These are phyloP conservation scores for Ochotona princeps DNA, from an alignment of 2,113 vertebrate species.

Conservation along the genomic window DNA sequence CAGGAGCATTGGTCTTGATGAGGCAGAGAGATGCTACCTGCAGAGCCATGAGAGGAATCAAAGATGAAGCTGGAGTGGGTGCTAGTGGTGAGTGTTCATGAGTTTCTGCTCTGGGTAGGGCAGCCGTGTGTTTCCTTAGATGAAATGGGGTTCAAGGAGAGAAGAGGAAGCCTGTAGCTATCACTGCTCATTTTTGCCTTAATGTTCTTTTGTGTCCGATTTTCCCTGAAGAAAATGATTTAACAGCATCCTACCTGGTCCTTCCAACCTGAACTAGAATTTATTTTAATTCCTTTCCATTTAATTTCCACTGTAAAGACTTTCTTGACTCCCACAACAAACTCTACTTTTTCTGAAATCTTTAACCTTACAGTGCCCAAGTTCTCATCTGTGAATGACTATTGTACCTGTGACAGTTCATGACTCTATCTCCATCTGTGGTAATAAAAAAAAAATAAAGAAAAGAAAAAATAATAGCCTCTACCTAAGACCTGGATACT, in stretches of 20 bases:
- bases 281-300: neutral
- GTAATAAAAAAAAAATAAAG: neutral
- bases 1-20: neutral
- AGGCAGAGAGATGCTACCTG: neutral
- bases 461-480: neutral
- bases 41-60: rapidly evolving
- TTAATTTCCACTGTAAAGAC: neutral
- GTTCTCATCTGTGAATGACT: rapidly evolving
- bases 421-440: neutral
- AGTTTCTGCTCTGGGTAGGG: neutral
- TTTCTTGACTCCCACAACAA: neutral
- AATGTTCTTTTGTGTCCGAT: neutral
- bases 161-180: neutral
- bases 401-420: neutral
- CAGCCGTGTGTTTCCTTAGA: neutral
- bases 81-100: neutral
- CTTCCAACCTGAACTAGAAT: neutral
- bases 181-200: neutral
- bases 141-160: neutral
- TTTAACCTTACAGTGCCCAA: rapidly evolving
- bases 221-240: neutral
- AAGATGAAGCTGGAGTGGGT: rapidly evolving
- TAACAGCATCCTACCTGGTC: neutral
- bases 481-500: neutral
- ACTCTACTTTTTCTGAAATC: neutral